Percentiles rank a stretch among this genome's conserved stretches.
Conservation (phyloP, 2,113 vertebrate genomes). For the Mormoops blainvillei region DNA sequence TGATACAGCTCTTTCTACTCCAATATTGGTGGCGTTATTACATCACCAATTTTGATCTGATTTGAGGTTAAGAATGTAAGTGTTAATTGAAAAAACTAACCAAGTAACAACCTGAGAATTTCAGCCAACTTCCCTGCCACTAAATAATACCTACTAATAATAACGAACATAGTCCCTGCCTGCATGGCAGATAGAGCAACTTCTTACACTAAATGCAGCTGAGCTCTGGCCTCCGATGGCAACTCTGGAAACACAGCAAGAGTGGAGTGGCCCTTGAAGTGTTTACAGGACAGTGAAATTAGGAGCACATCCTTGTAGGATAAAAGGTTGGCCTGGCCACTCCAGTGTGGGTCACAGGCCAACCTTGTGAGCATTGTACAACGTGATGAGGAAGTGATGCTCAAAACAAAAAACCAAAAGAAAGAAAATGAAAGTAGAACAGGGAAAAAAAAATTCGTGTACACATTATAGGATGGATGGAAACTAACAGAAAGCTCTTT, state of each 20-base stretch:
- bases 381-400: background rate
- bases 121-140: background rate
- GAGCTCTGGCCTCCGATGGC: background rate
- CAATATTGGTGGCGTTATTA: background rate
- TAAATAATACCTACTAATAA: background rate
- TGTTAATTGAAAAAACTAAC: background rate
- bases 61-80: background rate
- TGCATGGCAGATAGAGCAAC: too few species aligned
- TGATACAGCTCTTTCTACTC: background rate
- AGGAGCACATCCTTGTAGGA: background rate
- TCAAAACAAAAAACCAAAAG: background rate
- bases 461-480: background rate
- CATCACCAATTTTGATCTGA: background rate
- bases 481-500: background rate
- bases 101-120: background rate
- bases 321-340: background rate
- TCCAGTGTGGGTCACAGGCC: background rate
- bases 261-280: background rate
- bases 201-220: background rate
- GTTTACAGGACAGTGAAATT: conserved; percentile 9
- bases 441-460: background rate
- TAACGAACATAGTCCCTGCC: background rate
- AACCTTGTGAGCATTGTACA: background rate
- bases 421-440: background rate
- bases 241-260: background rate